phyloP scores from a whole-genome alignment of 2,797 vertebrate genomes.

The Leuciscus waleckii region DNA sequence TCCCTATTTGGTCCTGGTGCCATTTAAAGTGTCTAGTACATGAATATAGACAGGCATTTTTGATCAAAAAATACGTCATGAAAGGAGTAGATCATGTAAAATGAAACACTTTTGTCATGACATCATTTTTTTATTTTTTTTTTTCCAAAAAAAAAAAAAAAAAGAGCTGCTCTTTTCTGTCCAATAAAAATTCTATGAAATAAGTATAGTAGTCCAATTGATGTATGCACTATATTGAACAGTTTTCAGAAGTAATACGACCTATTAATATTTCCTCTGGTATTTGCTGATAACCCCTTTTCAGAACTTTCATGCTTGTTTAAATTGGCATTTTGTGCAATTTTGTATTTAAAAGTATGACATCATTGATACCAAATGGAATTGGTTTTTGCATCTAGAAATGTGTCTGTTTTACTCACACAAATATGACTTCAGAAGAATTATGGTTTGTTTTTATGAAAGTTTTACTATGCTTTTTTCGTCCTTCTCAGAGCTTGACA shows the following conservation, averaged over 20 bases:
- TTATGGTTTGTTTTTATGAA: neutral
- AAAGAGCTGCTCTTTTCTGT: neutral
- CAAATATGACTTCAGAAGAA: neutral
- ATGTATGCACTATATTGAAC: neutral
- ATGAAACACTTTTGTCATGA: constrained; percentile 9
- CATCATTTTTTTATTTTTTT: neutral
- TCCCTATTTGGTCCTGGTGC: neutral
- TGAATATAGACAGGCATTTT: neutral
- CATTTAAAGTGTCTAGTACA: neutral
- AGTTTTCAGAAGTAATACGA: neutral
- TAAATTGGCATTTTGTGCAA: neutral
- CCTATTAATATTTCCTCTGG: neutral
- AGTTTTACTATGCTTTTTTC: neutral
- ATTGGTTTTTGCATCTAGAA: neutral
- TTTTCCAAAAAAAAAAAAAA: neutral
- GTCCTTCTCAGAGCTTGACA: neutral
- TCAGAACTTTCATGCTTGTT: neutral
- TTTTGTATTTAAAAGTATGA: neutral
- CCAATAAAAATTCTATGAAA: neutral
- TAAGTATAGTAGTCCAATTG: neutral
- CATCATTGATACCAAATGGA: neutral
- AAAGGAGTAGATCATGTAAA: constrained; percentile 7
- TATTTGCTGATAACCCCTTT: neutral
- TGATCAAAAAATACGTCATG: neutral
- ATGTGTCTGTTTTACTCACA: neutral